These are phyloP conservation scores for Protonemura montana DNA, from an alignment of 2,888 invertebrate species.

Conservation along the genomic window DNA sequence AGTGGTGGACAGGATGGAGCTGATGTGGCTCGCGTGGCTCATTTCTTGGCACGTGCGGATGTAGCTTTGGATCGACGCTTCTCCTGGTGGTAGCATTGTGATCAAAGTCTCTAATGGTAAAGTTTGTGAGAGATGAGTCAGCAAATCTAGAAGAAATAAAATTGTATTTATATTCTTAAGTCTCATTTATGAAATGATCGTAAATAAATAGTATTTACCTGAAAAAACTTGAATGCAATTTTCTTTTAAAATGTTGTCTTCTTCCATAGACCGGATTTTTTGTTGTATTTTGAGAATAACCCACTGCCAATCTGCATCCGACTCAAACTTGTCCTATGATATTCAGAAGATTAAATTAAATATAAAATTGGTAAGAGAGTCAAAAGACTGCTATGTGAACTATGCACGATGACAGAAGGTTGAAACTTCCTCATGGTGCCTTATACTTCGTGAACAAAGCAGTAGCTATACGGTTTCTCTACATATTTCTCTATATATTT, in stretches of 20 bases:
- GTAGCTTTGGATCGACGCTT: slow-evolving; percentile 57
- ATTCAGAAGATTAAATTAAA: background rate
- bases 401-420: no score
- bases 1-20: slow-evolving; percentile 67
- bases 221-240: slow-evolving; percentile 49
- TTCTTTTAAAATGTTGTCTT: slow-evolving; percentile 50
- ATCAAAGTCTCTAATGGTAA: slow-evolving; percentile 59
- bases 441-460: no score
- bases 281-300: slow-evolving; percentile 57
- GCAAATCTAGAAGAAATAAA: slow-evolving; percentile 57
- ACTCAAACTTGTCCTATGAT: slow-evolving; percentile 30
- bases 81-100: slow-evolving; percentile 59
- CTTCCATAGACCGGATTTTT: slow-evolving; percentile 54
- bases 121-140: slow-evolving; percentile 60
- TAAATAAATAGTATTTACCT: slow-evolving; percentile 43
- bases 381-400: no score
- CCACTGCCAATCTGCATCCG: slow-evolving; percentile 39
- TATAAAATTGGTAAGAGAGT: no score
- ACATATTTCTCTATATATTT: no score
- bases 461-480: no score
- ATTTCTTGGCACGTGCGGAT: slow-evolving; percentile 64
- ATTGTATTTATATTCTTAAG: background rate
- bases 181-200: background rate
- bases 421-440: no score
- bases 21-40: slow-evolving; percentile 68